A percentile compares a stretch with the other conserved stretches of the same genome.
Evolutionary conservation across 1,140 invertebrate species (phyloP).

Genomic region (Apis dorsata): DNA sequence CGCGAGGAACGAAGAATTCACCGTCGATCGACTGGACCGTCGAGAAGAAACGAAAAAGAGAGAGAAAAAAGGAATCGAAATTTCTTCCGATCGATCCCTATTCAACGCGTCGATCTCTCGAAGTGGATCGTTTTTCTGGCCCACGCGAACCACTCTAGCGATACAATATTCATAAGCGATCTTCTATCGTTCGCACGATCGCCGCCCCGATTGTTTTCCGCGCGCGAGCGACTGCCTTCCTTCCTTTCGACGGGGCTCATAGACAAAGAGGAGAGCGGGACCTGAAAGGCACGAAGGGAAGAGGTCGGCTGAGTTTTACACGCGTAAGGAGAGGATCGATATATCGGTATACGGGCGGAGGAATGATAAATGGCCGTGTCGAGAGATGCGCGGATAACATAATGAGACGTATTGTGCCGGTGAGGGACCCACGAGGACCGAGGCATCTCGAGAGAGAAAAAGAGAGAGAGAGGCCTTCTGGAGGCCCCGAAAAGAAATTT

Average conservation of each 20-base stretch:
- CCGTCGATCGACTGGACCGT: not conserved
- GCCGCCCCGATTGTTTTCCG: constrained; percentile 53
- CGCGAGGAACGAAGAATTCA: not conserved
- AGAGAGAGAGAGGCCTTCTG: constrained; percentile 9
- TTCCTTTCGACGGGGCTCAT: constrained; percentile 29
- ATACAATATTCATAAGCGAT: constrained; percentile 49
- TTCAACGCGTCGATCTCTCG: constrained; percentile 37
- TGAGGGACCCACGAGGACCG: constrained; percentile 59
- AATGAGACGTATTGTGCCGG: constrained; percentile 73
- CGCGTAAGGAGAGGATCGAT: constrained; percentile 61
- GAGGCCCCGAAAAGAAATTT: constrained; percentile 44
- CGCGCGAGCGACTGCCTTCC: not conserved
- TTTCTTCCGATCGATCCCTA: not conserved
- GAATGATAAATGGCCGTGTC: constrained; percentile 72
- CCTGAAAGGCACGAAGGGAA: constrained; percentile 19
- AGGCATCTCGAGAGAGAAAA: constrained; percentile 22
- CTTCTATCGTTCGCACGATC: constrained; percentile 60
- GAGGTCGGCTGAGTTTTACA: constrained; percentile 53
- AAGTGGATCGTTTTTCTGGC: constrained; percentile 32
- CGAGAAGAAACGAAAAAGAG: not conserved
- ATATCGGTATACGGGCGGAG: constrained; percentile 64
- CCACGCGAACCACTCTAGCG: constrained; percentile 24
- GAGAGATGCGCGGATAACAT: constrained; percentile 74
- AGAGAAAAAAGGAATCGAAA: not conserved
- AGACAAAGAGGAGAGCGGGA: constrained; percentile 54